Evolutionary conservation across 2,888 invertebrate species (phyloP).

Genomic region (Drosophila mulleri): DNA sequence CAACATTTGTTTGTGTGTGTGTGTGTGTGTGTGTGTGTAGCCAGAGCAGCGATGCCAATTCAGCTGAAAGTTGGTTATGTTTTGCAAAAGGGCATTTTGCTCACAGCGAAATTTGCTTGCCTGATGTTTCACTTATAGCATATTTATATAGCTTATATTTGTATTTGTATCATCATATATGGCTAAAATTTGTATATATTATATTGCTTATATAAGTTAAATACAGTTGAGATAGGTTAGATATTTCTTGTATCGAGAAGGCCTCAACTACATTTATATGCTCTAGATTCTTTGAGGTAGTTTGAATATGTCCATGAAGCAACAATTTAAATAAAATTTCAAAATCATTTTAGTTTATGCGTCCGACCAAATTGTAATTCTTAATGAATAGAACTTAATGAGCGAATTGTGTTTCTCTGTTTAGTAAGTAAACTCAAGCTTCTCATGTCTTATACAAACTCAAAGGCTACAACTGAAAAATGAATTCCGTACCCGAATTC

Average conservation of each 20-base stretch:
- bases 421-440: neutral
- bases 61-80: neutral
- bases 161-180: neutral
- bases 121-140: neutral
- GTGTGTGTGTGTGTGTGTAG: neutral
- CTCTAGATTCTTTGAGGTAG: neutral
- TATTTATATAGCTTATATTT: neutral
- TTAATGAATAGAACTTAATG: too few relatives aligned
- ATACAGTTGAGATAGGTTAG: neutral
- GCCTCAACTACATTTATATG: neutral
- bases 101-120: too few relatives aligned
- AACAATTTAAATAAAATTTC: too few relatives aligned
- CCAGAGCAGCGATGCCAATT: slow-evolving; percentile 2
- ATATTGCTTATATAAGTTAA: neutral
- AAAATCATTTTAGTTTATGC: too few relatives aligned
- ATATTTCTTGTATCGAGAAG: neutral
- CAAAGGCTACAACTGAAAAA: neutral
- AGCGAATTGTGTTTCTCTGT: too few relatives aligned
- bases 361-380: too few relatives aligned
- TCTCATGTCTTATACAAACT: too few relatives aligned
- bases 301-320: neutral
- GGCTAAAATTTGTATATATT: too few relatives aligned
- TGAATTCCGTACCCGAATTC: neutral
- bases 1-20: slow-evolving; percentile 20
- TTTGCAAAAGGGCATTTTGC: neutral